Conservation (phyloP, 1,140 invertebrate species). For the Batillaria attramentaria region DNA sequence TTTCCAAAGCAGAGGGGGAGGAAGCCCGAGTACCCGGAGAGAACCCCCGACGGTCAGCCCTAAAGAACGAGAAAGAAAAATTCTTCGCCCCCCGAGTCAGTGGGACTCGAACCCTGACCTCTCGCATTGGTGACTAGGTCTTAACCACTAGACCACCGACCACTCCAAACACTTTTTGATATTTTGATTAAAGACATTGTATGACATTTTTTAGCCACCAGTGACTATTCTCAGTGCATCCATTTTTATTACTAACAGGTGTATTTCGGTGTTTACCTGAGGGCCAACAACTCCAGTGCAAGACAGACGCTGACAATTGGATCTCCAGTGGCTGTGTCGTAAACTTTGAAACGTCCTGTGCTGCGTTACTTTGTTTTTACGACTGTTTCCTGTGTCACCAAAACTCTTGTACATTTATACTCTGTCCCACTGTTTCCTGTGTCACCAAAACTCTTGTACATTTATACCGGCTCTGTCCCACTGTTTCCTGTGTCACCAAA, state of each 20-base stretch:
- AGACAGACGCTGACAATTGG: not conserved
- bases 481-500: not conserved
- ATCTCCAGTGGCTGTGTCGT: not conserved
- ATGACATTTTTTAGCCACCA: not conserved
- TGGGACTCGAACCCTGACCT: not conserved
- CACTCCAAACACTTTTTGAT: not conserved
- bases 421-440: not conserved
- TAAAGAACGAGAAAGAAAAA: not conserved
- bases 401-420: not conserved
- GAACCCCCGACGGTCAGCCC: too few species aligned
- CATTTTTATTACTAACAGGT: not conserved
- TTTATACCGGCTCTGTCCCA: not conserved
- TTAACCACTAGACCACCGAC: too few species aligned
- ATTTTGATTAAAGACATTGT: not conserved
- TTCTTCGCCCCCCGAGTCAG: not conserved
- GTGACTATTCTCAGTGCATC: not conserved
- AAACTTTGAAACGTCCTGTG: not conserved
- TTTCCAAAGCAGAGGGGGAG: too few species aligned
- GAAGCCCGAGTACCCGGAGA: too few species aligned
- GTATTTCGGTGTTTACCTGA: conserved; percentile 3
- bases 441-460: too few species aligned
- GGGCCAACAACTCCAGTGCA: not conserved
- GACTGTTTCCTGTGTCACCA: not conserved
- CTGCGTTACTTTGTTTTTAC: not conserved
- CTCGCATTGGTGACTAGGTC: too few species aligned